Conservation (phyloP, 2,888 invertebrate genomes). For the Sipha maydis region DNA sequence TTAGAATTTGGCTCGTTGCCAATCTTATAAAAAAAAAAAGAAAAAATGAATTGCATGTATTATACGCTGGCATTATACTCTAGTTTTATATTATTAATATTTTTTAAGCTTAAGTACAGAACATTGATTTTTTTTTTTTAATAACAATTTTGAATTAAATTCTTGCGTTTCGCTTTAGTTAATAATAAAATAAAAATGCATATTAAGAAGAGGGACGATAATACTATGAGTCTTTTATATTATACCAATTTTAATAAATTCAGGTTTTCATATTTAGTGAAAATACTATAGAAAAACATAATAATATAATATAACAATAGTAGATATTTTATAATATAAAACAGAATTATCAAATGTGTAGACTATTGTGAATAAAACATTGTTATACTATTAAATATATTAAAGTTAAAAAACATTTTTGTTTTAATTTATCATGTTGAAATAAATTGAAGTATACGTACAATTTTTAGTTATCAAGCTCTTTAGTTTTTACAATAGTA, state of each 20-base stretch:
- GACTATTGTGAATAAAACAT: not conserved
- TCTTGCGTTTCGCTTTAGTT: not conserved
- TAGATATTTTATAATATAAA: not conserved
- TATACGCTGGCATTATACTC: constrained; percentile 16
- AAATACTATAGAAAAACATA: not conserved
- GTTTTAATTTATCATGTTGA: too few species aligned
- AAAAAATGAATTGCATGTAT: constrained; percentile 22
- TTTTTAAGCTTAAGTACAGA: constrained; percentile 14
- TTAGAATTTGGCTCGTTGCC: constrained; percentile 24
- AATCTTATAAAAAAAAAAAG: constrained; percentile 33
- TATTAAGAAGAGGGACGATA: not conserved
- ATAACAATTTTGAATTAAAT: constrained; percentile 12
- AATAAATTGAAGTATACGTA: too few species aligned
- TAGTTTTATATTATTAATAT: not conserved
- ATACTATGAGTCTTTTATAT: not conserved
- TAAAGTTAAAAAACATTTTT: too few species aligned
- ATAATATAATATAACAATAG: not conserved
- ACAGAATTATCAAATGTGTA: not conserved
- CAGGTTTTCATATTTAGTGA: not conserved
- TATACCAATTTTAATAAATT: not conserved
- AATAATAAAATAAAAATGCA: not conserved
- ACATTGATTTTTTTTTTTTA: constrained; percentile 30
- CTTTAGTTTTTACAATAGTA: too few species aligned
- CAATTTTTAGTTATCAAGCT: too few species aligned
- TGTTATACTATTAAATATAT: too few species aligned